Conservation (phyloP, 2,113 vertebrate species). For the Paramisgurnus dabryanus region DNA sequence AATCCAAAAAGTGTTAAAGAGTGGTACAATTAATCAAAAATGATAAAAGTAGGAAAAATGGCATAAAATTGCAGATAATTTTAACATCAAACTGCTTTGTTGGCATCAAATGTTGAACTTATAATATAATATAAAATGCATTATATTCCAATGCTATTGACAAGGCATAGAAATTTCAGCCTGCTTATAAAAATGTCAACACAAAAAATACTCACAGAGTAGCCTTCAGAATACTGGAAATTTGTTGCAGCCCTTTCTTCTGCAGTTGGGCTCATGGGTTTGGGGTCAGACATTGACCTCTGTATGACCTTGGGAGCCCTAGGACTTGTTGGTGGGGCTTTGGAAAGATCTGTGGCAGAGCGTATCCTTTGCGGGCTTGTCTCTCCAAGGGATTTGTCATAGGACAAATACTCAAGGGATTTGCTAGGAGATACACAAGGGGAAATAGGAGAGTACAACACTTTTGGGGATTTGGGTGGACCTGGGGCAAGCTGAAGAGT, state of each 20-base stretch:
- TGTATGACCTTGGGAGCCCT: conserved; percentile 90
- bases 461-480: conserved; percentile 94
- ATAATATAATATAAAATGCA: too few relatives aligned
- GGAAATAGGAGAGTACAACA: conserved; percentile 96
- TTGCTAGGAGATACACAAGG: conserved; percentile 91
- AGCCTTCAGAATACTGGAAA: conserved; percentile 87
- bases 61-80: not conserved
- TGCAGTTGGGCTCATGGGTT: conserved; percentile 93
- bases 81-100: too few relatives aligned
- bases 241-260: conserved; percentile 87
- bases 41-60: too few relatives aligned
- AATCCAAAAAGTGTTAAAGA: not conserved
- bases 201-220: conserved; percentile 81
- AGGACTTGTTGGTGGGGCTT: conserved; percentile 83
- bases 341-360: conserved; percentile 80
- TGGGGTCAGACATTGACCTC: conserved; percentile 95
- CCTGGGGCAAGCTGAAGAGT: conserved; percentile 84
- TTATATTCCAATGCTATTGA: not conserved
- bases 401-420: conserved; percentile 94
- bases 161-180: not conserved
- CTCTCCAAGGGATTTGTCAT: conserved; percentile 92
- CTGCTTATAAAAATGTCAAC: not conserved
- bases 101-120: too few relatives aligned
- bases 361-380: conserved; percentile 87
- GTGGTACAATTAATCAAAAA: not conserved